phyloP scores from a whole-genome alignment of 2,888 invertebrate genomes.

The Ephialtes manifestator region DNA sequence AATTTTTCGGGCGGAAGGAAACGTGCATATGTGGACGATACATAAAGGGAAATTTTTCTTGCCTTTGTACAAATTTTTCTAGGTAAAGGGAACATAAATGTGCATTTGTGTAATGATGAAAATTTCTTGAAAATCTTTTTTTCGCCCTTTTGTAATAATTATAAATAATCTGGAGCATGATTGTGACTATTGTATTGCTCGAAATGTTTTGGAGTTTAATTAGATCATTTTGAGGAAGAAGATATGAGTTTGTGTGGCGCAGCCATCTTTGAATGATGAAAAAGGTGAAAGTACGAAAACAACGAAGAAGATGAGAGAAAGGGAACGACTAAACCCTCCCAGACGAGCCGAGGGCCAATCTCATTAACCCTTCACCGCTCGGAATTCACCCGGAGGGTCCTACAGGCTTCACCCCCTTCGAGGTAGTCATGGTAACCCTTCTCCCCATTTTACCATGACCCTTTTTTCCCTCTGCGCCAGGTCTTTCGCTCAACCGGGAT shows the following conservation, averaged over 20 bases:
- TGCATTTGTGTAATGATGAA: neutral
- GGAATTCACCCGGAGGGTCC: slow-evolving; percentile 76
- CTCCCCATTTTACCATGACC: slow-evolving; percentile 70
- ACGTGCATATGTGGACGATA: slow-evolving; percentile 37
- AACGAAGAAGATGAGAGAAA: slow-evolving; percentile 34
- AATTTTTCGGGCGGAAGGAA: slow-evolving; percentile 79
- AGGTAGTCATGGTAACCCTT: slow-evolving; percentile 78
- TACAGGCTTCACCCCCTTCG: slow-evolving; percentile 77
- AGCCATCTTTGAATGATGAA: slow-evolving; percentile 65
- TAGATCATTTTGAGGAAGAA: neutral
- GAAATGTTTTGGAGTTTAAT: too few relatives aligned
- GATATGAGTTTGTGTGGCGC: neutral
- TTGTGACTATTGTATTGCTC: too few relatives aligned
- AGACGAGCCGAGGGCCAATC: slow-evolving; percentile 73
- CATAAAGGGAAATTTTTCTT: slow-evolving; percentile 45
- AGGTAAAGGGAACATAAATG: slow-evolving; percentile 13
- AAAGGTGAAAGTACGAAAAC: slow-evolving; percentile 53
- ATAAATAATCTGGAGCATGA: too few relatives aligned
- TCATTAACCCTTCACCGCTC: slow-evolving; percentile 81
- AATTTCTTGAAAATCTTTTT: too few relatives aligned
- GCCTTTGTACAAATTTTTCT: slow-evolving; percentile 47
- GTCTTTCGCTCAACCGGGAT: slow-evolving; percentile 54
- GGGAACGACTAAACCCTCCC: slow-evolving; percentile 55
- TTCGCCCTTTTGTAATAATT: too few relatives aligned
- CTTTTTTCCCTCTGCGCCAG: slow-evolving; percentile 56